Evolutionary conservation across 2,888 invertebrate species (phyloP), one percentile per base, ranked within the genome.

Genomic region (Nycteola revayana): DNA sequence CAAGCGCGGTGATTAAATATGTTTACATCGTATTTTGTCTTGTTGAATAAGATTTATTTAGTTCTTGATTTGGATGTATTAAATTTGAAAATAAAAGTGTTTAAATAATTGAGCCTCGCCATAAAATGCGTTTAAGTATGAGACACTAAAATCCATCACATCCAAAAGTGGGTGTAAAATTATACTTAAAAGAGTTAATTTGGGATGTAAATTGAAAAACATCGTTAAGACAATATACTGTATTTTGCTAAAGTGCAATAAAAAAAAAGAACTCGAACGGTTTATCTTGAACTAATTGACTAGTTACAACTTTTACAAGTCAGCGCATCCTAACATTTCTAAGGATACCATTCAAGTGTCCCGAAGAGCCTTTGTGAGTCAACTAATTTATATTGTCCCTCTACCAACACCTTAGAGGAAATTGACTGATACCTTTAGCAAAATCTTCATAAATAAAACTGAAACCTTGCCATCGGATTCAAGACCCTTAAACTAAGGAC

Each of bases 301-400:
- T 14, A 14, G 14, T 14, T 14, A 14, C 5, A 14, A 14, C 14
- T 38, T 51, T 50, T 42, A 36, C 50, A 38, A 33, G 31, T 42
- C 42, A 41, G 18, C 31, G 46, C 34, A 17, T 51, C 36, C 35
- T 42, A 48, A 54, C 43, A 18, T 18, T 18, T 18, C 6, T 6
- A 18, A 18, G 3, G 39, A 43, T 42, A 51, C 56, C 60, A 55
- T 54, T 66, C 73, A 75, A 78, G 74, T 76, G 75, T 60, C 57
- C 27, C 43, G 46, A 44, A 46, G 33, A 43, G 39, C 32, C 40
- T 41, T 41, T 32, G 29, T 42, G 30, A 31, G 37, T 42, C 24
- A 37, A 41, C 28, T 21, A 22, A 35, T 34, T 35, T 33, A 32
- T 58, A 46, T 48, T 49, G 20, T 39, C 43, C 39, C 46, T 44